Base-by-base conservation (phyloP, 2,888 invertebrate genomes). In the Hartigia nigra region DNA sequence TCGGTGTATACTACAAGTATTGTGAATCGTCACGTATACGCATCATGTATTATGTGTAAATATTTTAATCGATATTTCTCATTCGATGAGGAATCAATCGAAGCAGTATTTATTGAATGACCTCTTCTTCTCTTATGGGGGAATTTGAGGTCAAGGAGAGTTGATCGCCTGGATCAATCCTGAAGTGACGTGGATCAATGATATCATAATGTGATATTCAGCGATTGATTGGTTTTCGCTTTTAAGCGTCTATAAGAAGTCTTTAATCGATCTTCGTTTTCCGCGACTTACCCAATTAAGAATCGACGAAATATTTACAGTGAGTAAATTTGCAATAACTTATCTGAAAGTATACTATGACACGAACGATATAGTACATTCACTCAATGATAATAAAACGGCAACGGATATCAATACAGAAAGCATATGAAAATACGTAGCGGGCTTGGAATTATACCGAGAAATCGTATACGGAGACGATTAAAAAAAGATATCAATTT, bases 21-120 rank as follows among this genome's bases (percentile, higher is more conserved):
- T 91, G 91, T 91, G 91, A 91, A 91, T 91, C 89, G 89, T 88
- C 88, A 91, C 87, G 91, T 91, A 91, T 91, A 91, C 90, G 90
- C 87, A 85, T 72, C 88, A 87, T 89, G 87, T 89, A 90, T 88
- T 90, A 91, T 89, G 85, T 91, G 91, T 91, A 91, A 89, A 91
- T 91, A 91, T 81, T 80, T 79, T 81, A 82, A 83, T 84, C 83
- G 82, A 83, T 79, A 82, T 83, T 78, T 78, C 72, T 31, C 72
- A 34, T 14, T 72, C 32, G 72, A 72, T 31, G 72, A 72, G 32
- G 31, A 72, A 34, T 72, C 72, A 72, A 34, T 72, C 72, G 72
- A 32, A 72, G 72, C 72, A 72, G 72, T 72, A 72, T 72, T 72
- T 72, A 72, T 72, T 72, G 4, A 14, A 14, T 34, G 72, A 72